phyloP scores from a whole-genome alignment of 2,797 vertebrate genomes.

The Alfaro cultratus region DNA sequence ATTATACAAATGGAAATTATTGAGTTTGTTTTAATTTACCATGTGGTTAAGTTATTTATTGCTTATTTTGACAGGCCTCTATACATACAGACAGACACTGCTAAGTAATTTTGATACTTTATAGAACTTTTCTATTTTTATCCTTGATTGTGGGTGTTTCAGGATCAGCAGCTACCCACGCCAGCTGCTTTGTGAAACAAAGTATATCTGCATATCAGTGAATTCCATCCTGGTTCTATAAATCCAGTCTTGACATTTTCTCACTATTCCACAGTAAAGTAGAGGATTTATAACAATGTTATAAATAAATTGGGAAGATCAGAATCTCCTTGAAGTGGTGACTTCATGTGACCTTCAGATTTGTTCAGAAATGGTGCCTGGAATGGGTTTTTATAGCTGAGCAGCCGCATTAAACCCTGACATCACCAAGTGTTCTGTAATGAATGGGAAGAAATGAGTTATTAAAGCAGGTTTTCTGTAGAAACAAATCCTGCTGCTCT shows the following conservation, averaged over 20 bases:
- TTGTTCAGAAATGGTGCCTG: not conserved
- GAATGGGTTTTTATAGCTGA: not conserved
- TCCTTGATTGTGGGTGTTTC: not conserved
- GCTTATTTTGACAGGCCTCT: too few relatives aligned
- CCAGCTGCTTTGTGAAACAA: not conserved
- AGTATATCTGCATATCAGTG: not conserved
- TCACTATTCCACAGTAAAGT: not conserved
- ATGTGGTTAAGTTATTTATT: too few relatives aligned
- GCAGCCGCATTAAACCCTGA: not conserved
- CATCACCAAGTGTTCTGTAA: not conserved
- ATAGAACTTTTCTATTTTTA: not conserved
- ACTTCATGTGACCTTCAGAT: not conserved
- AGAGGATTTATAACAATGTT: not conserved
- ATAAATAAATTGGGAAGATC: not conserved
- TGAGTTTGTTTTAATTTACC: too few relatives aligned
- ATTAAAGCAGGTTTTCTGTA: not conserved
- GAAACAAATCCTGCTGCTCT: not conserved
- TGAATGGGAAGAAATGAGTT: not conserved
- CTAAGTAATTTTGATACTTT: not conserved
- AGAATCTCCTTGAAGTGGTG: not conserved
- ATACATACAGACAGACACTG: too few relatives aligned
- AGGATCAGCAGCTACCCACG: not conserved
- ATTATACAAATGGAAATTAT: too few relatives aligned
- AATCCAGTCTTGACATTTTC: not conserved
- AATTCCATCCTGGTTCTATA: not conserved